Base-by-base conservation (phyloP, 1,140 invertebrate species). In the Forficula auricularia region DNA sequence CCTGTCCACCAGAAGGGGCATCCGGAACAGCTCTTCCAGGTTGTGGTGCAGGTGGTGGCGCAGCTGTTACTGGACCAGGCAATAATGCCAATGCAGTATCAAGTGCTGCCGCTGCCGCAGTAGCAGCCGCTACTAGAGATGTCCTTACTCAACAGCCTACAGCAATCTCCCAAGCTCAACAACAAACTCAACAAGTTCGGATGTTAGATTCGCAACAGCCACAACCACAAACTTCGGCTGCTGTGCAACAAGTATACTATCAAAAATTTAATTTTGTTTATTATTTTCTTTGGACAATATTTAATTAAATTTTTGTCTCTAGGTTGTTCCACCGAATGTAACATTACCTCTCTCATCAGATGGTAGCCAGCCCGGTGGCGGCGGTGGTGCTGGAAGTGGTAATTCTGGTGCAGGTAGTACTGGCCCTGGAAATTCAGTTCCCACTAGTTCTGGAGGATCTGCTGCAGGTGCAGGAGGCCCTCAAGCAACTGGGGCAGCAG, bases 1-100 rank as follows among this genome's bases (percentile, higher is more conserved):
- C 71, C 42, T 80, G 72, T 54, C 73, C 76, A 2, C 68, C 71
- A 30, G 67, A 68, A n/a, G n/a, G n/a, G n/a, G n/a, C n/a, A n/a
- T 62, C 68, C 8, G 64, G 64, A 47, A 48, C 69, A 39, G 58
- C 68, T 30, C n/a, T n/a, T n/a, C n/a, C n/a, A n/a, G n/a, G n/a
- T n/a, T n/a, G n/a, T n/a, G n/a, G n/a, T 8, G 35, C 45, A 44
- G 19, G 50, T 40, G 12, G 32, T 48, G 31, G 53, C 40, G 33
- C 48, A 36, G 44, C 38, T 14, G 22, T 16, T 9, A 39, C 35
- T 34, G 45, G 22, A 6, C 22, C 18, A 18, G 37, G 38, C 4
- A 27, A 27, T 10, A 27, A 27, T 27, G 10, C 10, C 10, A 10
- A 10, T 27, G 4, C 22, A 27, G 22, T 27, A 6, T 6, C 22